phyloP scores from a whole-genome alignment of 1,140 invertebrate genomes.

The Nasonia giraulti region DNA sequence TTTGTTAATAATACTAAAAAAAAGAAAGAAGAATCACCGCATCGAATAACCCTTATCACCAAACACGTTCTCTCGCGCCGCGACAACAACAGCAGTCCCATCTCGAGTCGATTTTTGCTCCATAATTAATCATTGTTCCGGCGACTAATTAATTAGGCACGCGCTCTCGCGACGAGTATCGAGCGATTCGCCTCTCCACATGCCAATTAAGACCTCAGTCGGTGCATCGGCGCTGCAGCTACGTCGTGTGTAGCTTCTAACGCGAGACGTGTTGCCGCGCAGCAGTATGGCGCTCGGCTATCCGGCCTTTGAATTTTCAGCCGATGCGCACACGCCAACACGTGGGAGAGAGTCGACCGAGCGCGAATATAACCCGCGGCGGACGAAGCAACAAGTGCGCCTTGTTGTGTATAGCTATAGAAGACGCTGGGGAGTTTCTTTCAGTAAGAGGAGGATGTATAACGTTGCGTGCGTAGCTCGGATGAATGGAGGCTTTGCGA shows the following conservation, averaged over 20 bases:
- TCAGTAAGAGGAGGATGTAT: too few species aligned
- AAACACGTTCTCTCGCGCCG: neutral
- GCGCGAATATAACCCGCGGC: constrained; percentile 6
- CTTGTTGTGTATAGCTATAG: too few species aligned
- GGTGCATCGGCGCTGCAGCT: constrained; percentile 42
- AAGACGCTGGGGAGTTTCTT: too few species aligned
- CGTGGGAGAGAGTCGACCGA: neutral
- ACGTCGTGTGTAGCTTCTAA: constrained; percentile 46
- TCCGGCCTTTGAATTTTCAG: neutral
- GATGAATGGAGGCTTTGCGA: too few species aligned
- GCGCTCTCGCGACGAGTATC: constrained; percentile 58
- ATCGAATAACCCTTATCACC: neutral
- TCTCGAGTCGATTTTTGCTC: constrained; percentile 52
- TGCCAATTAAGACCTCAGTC: constrained; percentile 70
- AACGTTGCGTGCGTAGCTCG: too few species aligned
- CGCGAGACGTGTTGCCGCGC: constrained; percentile 59
- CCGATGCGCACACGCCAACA: neutral
- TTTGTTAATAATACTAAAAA: too few species aligned
- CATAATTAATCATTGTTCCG: constrained; percentile 67
- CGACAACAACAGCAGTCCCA: neutral
- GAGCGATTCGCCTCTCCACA: constrained; percentile 53
- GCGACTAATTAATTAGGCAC: constrained; percentile 71
- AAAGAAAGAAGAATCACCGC: neutral
- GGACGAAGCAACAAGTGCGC: neutral
- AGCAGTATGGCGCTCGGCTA: neutral